Evolutionary conservation across 1,140 invertebrate genomes (phyloP).

Genomic region (Aphelenchoides besseyi): DNA sequence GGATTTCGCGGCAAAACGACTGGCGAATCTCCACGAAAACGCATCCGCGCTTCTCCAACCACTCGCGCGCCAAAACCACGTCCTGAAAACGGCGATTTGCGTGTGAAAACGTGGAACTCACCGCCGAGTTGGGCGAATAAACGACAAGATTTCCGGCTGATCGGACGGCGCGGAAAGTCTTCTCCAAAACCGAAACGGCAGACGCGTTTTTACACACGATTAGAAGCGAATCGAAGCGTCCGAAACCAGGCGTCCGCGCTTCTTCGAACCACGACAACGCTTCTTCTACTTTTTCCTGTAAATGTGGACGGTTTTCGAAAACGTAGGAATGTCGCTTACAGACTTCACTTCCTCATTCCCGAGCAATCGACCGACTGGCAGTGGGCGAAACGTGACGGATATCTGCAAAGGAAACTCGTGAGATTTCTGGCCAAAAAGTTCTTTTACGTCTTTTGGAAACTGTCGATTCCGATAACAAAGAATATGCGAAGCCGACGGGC

Average conservation of each 20-base stretch:
- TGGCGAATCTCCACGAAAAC: constrained; percentile 4
- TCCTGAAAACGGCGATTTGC: constrained; percentile 5
- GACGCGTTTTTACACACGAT: background rate
- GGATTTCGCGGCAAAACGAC: background rate
- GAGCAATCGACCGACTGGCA: background rate
- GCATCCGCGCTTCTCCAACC: background rate
- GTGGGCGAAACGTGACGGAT: background rate
- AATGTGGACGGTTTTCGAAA: background rate
- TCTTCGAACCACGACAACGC: constrained; percentile 10
- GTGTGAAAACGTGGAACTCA: background rate
- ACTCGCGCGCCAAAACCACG: background rate
- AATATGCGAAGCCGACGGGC: background rate
- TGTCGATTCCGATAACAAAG: constrained; percentile 6
- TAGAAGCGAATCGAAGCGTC: background rate
- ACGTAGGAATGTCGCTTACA: background rate
- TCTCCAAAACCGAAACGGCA: background rate
- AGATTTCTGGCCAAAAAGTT: too few relatives aligned
- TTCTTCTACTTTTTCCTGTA: constrained; percentile 3
- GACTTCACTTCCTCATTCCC: background rate
- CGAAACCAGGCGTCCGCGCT: background rate
- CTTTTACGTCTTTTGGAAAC: too few relatives aligned
- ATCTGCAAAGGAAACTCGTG: too few relatives aligned
- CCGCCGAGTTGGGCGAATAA: constrained; percentile 14
- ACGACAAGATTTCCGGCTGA: background rate
- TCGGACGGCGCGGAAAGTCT: constrained; percentile 14